Evolutionary conservation across 2,797 vertebrate species (phyloP).

Genomic region (Chromis chromis): DNA sequence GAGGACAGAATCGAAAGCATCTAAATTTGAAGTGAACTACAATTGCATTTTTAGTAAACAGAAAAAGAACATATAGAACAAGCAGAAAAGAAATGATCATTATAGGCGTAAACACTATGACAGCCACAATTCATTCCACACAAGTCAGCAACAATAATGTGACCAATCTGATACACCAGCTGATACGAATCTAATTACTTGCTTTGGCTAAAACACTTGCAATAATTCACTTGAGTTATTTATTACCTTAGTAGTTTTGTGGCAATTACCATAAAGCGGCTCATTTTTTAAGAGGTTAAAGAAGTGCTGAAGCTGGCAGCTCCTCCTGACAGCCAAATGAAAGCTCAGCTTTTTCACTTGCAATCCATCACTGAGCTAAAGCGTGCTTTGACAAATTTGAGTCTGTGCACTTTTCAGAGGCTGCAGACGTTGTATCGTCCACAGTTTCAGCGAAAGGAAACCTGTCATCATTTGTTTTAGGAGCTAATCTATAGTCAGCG

Average conservation of each 20-base stretch:
- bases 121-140: constrained; percentile 16
- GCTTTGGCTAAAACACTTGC: constrained; percentile 38
- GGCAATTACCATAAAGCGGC: constrained; percentile 54
- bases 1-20: not conserved
- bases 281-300: constrained; percentile 63
- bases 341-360: constrained; percentile 70
- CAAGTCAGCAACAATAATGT: constrained; percentile 4
- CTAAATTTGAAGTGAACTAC: constrained; percentile 9
- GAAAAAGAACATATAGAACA: not conserved
- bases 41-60: not conserved
- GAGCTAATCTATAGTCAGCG: constrained; percentile 23
- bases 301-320: constrained; percentile 72
- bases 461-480: constrained; percentile 26
- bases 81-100: not conserved
- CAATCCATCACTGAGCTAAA: constrained; percentile 70
- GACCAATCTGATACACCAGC: not conserved
- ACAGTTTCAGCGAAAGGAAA: constrained; percentile 28
- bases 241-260: constrained; percentile 40
- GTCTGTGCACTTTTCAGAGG: constrained; percentile 47
- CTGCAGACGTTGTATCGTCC: constrained; percentile 38
- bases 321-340: constrained; percentile 58
- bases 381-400: constrained; percentile 60
- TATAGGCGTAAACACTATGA: not conserved
- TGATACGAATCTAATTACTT: constrained; percentile 17
- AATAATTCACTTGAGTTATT: constrained; percentile 40